Base-by-base conservation (phyloP, 2,888 invertebrate species). In the Scaptomyza reducta region DNA sequence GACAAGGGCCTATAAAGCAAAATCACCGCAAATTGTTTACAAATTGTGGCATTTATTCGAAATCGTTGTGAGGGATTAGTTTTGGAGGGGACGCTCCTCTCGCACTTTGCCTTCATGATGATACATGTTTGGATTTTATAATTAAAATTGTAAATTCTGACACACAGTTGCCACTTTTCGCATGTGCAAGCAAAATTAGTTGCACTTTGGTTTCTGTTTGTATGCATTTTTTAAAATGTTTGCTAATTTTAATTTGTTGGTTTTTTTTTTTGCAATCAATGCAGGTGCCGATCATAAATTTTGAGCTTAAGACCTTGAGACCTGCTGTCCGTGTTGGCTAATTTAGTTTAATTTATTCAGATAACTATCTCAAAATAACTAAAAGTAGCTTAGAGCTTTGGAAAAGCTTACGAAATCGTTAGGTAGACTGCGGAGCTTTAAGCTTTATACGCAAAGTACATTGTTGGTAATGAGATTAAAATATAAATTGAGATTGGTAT, bases 11-110 rank as follows among this genome's bases (percentile, higher is more conserved):
- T 13, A 29, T 22, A 55, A 40, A 22, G 40, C 16, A 54, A 64
- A 76, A 54, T 55, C 22, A 2, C 56, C 55, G 53, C 81, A 81
- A 87, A 81, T 81, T 87, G 81, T 84, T 84, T 87, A 72, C 87
- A 87, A 87, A 81, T 81, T 71, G 53, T 66, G 67, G 41, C 59
- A 79, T 67, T 75, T 67, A 77, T 66, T 59, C 64, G 9, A 59
- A 73, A 62, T 55, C 49, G 42, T 44, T 60, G 45, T n/a, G 44
- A 40, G 46, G 63, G 72, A 57, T 71, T 77, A 53, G 64, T 42
- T 35, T 16, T 3, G 3, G 11, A 3, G 10, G 31, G 31, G 7
- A 6, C 27, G 6, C 27, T 27, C 7, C 27, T 27, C 27, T 27
- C 7, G 27, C 27, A 27, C n/a, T 6, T 45, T 40, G 54, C 38